These are phyloP conservation scores for Brachionus rubens DNA, from an alignment of 1,140 invertebrate species.

Conservation along the genomic window DNA sequence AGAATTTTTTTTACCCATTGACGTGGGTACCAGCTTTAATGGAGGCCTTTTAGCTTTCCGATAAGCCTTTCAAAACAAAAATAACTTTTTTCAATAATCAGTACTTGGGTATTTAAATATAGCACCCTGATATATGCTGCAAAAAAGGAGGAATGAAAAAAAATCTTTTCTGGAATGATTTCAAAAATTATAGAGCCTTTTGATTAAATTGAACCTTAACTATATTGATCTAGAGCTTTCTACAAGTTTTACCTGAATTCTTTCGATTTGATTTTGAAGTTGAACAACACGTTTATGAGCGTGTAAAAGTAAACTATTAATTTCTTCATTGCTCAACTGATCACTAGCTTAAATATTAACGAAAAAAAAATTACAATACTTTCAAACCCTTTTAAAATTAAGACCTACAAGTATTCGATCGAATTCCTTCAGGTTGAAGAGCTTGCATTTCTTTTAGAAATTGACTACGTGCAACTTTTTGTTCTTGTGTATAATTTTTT, in stretches of 20 bases:
- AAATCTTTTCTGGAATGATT: too few species aligned
- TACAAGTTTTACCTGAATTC: conserved; percentile 55
- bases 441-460: conserved; percentile 46
- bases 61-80: too few species aligned
- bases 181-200: too few species aligned
- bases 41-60: too few species aligned
- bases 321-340: conserved; percentile 60
- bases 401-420: background rate
- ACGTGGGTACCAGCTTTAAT: too few species aligned
- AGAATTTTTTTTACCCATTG: too few species aligned
- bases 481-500: conserved; percentile 36
- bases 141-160: too few species aligned
- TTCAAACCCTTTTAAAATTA: background rate
- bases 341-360: background rate
- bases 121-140: too few species aligned
- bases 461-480: conserved; percentile 30
- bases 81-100: too few species aligned
- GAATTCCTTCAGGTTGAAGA: conserved; percentile 39
- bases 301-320: conserved; percentile 63
- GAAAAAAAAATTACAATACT: background rate
- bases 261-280: conserved; percentile 61
- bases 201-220: too few species aligned
- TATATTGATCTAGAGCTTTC: too few species aligned
- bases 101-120: too few species aligned
- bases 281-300: conserved; percentile 63